Evolutionary conservation across 2,113 vertebrate genomes (phyloP).

Genomic region (Rhinichthys klamathensis): DNA sequence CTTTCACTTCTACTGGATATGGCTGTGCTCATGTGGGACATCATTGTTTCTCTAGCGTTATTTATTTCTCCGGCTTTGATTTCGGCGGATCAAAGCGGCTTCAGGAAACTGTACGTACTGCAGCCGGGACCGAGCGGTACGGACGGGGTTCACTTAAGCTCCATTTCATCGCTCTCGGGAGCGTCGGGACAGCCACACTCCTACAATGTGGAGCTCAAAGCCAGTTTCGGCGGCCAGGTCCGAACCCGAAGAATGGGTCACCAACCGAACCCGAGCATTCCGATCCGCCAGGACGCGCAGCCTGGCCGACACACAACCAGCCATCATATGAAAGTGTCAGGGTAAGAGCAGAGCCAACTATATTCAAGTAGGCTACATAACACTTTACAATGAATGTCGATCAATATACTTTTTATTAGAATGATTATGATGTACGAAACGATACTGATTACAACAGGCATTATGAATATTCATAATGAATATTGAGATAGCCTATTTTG

Average conservation of each 20-base stretch:
- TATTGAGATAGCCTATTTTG: too few relatives aligned
- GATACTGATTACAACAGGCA: background rate
- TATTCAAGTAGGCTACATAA: background rate
- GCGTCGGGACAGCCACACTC: slow-evolving; percentile 71
- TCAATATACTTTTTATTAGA: background rate
- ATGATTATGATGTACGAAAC: background rate
- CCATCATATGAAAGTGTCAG: slow-evolving; percentile 71
- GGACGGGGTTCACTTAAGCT: slow-evolving; percentile 69
- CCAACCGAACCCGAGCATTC: slow-evolving; percentile 68
- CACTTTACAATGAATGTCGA: background rate
- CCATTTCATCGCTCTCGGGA: slow-evolving; percentile 70
- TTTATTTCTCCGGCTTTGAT: slow-evolving; percentile 65
- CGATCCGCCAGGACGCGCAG: slow-evolving; percentile 67
- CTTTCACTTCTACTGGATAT: slow-evolving; percentile 70
- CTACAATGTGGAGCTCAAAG: slow-evolving; percentile 81
- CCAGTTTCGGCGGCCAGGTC: slow-evolving; percentile 71
- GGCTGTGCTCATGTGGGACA: slow-evolving; percentile 79
- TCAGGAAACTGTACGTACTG: slow-evolving; percentile 83
- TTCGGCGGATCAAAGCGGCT: slow-evolving; percentile 75
- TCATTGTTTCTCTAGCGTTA: slow-evolving; percentile 74
- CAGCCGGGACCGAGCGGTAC: slow-evolving; percentile 78
- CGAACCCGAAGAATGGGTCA: slow-evolving; percentile 85
- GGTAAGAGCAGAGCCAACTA: slow-evolving; percentile 69
- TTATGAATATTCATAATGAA: too few relatives aligned
- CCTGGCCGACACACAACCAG: slow-evolving; percentile 72